These are phyloP conservation scores for Empis livida DNA, from an alignment of 2,888 invertebrate genomes.

Conservation along the genomic window DNA sequence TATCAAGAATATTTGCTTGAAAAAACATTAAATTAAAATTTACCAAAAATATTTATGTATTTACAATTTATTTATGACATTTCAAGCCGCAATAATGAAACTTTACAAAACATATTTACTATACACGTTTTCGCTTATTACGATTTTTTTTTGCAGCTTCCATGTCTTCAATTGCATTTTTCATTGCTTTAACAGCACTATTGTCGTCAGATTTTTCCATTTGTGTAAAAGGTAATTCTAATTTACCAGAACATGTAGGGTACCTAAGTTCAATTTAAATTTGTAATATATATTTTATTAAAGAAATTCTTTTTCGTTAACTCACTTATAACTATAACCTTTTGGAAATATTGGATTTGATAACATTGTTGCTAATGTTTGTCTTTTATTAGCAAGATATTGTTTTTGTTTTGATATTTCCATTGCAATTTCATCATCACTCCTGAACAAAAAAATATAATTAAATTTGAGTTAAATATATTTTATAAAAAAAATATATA, in stretches of 20 bases:
- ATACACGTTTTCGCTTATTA: too few species aligned
- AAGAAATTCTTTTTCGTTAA: slow-evolving; percentile 7
- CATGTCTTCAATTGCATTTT: slow-evolving; percentile 36
- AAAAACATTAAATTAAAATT: too few species aligned
- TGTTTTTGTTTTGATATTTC: slow-evolving; percentile 26
- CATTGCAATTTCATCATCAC: slow-evolving; percentile 30
- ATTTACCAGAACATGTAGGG: slow-evolving; percentile 29
- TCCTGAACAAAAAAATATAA: too few species aligned
- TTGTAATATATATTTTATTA: neutral
- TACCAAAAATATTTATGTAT: too few species aligned
- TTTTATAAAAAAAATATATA: neutral
- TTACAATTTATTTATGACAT: too few species aligned
- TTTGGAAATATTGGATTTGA: slow-evolving; percentile 50
- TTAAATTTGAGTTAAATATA: too few species aligned
- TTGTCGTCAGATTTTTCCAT: slow-evolving; percentile 18
- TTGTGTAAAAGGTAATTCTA: slow-evolving; percentile 19
- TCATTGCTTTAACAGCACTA: slow-evolving; percentile 43
- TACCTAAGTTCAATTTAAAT: slow-evolving; percentile 30
- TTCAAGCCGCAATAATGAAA: too few species aligned
- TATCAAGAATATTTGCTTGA: too few species aligned
- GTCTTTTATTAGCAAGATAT: slow-evolving; percentile 38
- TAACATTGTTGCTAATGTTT: slow-evolving; percentile 41
- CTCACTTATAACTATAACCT: slow-evolving; percentile 46
- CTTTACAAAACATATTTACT: too few species aligned
- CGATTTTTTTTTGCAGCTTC: slow-evolving; percentile 40